phyloP scores from a whole-genome alignment of 2,113 vertebrate genomes.

The Rhegmatorhina hoffmannsi region DNA sequence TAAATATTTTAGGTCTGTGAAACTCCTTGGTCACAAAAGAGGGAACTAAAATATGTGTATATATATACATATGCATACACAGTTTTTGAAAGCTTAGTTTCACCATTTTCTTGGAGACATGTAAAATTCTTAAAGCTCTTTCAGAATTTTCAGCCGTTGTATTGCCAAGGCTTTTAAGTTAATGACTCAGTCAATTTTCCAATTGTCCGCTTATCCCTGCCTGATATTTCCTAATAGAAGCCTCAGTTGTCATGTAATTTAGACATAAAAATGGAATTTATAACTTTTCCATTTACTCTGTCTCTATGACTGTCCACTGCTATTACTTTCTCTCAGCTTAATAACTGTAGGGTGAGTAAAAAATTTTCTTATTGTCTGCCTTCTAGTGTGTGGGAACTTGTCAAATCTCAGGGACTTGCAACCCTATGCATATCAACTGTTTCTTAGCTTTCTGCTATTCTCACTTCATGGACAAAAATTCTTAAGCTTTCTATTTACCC shows the following conservation, averaged over 20 bases:
- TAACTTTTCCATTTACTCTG: constrained; percentile 3
- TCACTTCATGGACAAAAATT: background rate
- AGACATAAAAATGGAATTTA: constrained; percentile 8
- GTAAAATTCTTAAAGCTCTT: background rate
- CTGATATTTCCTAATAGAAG: constrained; percentile 6
- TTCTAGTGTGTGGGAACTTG: background rate
- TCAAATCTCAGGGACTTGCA: background rate
- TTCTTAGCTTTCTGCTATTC: background rate
- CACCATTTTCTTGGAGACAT: background rate
- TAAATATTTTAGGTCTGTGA: background rate
- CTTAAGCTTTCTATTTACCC: background rate
- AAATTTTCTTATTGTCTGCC: background rate
- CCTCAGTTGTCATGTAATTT: background rate
- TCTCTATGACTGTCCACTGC: background rate
- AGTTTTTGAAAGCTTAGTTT: background rate
- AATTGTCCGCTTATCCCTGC: background rate
- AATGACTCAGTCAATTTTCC: constrained; percentile 13
- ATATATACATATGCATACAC: rapidly evolving
- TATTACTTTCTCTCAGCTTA: background rate
- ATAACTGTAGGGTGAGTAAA: background rate
- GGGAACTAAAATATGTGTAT: background rate
- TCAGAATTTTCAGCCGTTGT: background rate
- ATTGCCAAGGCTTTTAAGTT: background rate
- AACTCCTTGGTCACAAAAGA: background rate
- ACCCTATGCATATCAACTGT: background rate